Percentiles rank a stretch among this genome's conserved stretches.
Conservation (phyloP, 2,888 invertebrate species). For the Cephus runcator region DNA sequence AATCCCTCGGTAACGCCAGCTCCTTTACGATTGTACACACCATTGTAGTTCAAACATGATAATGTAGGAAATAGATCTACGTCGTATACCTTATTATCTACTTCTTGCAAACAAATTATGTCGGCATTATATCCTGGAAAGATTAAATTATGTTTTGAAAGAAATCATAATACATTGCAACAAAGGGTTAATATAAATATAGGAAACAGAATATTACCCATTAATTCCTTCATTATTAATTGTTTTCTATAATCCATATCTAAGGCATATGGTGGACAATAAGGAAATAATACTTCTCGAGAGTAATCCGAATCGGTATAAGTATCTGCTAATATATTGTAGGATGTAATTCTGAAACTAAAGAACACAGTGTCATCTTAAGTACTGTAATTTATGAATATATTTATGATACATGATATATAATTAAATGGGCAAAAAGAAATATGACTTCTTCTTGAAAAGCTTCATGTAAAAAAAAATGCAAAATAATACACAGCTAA, state of each 20-base stretch:
- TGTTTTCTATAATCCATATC: constrained; percentile 88
- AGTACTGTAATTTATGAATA: too few relatives aligned
- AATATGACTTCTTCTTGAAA: too few relatives aligned
- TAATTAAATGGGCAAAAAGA: too few relatives aligned
- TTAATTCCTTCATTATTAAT: constrained; percentile 83
- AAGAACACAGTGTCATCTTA: constrained; percentile 39
- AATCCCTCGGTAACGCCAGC: constrained; percentile 83
- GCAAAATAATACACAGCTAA: too few relatives aligned
- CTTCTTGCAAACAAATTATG: constrained; percentile 92
- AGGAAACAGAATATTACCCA: constrained; percentile 67
- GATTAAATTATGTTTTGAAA: not conserved
- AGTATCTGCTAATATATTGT: constrained; percentile 91
- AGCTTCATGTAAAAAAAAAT: too few relatives aligned
- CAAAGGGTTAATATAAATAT: too few relatives aligned
- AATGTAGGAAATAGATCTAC: constrained; percentile 75
- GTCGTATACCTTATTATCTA: constrained; percentile 82
- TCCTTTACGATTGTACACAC: constrained; percentile 78
- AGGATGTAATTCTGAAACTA: constrained; percentile 84
- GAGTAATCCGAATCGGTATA: constrained; percentile 89
- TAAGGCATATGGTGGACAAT: constrained; percentile 86
- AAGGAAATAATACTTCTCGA: constrained; percentile 79
- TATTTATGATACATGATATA: too few relatives aligned
- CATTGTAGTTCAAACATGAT: constrained; percentile 68
- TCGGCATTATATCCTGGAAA: constrained; percentile 87
- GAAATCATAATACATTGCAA: not conserved